Conservation (phyloP, 2,888 invertebrate species). For the Chesias legatella region DNA sequence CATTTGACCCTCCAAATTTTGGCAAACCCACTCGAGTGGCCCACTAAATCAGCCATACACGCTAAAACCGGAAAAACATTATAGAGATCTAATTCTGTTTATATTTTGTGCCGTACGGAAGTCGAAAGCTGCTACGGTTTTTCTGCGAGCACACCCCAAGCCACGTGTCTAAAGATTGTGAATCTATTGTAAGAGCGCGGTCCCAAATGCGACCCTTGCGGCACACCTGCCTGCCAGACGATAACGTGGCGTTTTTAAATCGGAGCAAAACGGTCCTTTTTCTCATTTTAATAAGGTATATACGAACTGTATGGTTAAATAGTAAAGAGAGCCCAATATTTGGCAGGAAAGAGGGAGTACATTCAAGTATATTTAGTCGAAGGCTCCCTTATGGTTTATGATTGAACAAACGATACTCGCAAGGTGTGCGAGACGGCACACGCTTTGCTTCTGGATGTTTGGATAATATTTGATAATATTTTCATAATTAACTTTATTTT, state of each 20-base stretch:
- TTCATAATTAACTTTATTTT: conserved; percentile 34
- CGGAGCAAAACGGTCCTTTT: conserved; percentile 40
- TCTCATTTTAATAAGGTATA: conserved; percentile 34
- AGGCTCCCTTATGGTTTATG: conserved; percentile 66
- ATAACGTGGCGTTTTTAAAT: conserved; percentile 24
- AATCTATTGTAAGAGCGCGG: conserved; percentile 72
- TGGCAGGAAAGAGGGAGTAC: conserved; percentile 78
- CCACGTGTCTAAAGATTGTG: conserved; percentile 73
- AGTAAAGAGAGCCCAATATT: conserved; percentile 61
- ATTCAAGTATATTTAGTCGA: conserved; percentile 77
- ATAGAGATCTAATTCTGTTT: conserved; percentile 74
- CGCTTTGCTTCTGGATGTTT: conserved; percentile 48
- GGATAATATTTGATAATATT: conserved; percentile 48
- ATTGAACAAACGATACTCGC: conserved; percentile 73
- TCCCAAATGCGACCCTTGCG: conserved; percentile 61
- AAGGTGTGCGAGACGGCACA: conserved; percentile 64
- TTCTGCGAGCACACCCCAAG: conserved; percentile 66
- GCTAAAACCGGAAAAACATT: conserved; percentile 75
- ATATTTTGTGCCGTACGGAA: conserved; percentile 71
- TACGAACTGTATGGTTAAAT: conserved; percentile 27
- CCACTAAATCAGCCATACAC: conserved; percentile 54
- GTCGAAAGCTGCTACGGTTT: conserved; percentile 69
- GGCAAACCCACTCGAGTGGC: conserved; percentile 61
- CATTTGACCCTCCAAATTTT: conserved; percentile 47
- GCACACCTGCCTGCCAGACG: conserved; percentile 68